phyloP scores from a whole-genome alignment of 2,797 vertebrate species.

The Borostomias antarcticus region DNA sequence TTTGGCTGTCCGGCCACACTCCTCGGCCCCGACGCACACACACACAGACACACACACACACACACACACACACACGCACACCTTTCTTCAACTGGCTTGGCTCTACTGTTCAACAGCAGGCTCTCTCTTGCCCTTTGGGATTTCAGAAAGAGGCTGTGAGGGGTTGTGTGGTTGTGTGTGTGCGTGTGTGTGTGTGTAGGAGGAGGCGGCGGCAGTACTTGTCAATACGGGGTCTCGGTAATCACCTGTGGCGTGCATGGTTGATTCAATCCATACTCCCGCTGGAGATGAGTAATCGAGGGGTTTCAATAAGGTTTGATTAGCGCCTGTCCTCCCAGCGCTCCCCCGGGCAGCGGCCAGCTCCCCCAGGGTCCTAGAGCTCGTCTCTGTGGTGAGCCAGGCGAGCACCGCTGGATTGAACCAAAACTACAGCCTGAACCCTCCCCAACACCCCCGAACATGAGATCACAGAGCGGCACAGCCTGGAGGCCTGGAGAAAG shows the following conservation, averaged over 20 bases:
- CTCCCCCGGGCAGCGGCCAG: neutral
- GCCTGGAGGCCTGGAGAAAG: neutral
- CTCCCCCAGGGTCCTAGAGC: conserved; percentile 45
- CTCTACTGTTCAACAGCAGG: conserved; percentile 65
- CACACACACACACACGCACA: neutral
- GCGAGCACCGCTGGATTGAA: conserved; percentile 38
- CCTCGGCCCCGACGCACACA: too few relatives aligned
- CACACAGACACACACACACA: neutral
- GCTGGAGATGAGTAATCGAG: conserved; percentile 38
- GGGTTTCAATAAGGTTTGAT: conserved; percentile 27
- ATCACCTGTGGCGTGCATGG: conserved; percentile 30
- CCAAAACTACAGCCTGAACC: conserved; percentile 12
- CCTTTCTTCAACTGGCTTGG: conserved; percentile 54
- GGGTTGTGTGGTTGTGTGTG: conserved; percentile 16
- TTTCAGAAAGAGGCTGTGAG: neutral
- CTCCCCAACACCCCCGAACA: conserved; percentile 28
- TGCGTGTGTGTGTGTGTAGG: neutral
- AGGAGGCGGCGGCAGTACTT: neutral
- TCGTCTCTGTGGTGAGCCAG: conserved; percentile 56
- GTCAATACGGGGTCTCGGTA: conserved; percentile 16
- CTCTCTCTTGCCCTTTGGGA: conserved; percentile 1
- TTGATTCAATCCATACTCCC: conserved; percentile 23
- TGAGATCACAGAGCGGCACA: conserved; percentile 33
- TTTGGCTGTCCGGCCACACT: too few relatives aligned
- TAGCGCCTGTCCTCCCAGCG: conserved; percentile 9